Conservation (phyloP, 2,113 vertebrate species). For the Thalassarche chlororhynchos region DNA sequence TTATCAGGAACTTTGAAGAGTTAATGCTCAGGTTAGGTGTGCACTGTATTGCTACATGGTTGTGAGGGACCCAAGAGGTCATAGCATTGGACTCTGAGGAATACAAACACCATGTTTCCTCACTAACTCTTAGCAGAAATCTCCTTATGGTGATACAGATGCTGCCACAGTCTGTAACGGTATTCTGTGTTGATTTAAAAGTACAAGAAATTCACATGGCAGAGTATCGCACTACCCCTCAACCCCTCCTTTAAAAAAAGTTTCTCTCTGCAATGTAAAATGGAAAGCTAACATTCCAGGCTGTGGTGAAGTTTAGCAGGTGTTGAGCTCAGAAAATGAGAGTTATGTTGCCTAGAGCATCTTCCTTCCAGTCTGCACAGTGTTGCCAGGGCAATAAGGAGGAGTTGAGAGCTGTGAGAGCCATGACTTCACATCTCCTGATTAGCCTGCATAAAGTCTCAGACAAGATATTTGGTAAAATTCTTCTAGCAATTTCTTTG, state of each 20-base stretch:
- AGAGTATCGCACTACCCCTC: background rate
- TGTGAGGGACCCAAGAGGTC: background rate
- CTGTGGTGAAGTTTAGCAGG: background rate
- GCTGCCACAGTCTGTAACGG: background rate
- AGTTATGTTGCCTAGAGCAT: background rate
- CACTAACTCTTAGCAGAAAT: background rate
- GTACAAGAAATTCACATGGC: background rate
- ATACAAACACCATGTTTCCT: background rate
- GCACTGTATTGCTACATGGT: fast-evolving
- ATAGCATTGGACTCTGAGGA: background rate
- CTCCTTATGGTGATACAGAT: background rate
- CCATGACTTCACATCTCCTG: background rate
- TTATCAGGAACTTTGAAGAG: background rate
- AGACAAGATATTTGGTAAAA: background rate
- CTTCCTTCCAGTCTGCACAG: background rate
- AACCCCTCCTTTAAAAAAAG: background rate
- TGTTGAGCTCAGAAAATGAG: background rate
- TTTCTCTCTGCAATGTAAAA: background rate
- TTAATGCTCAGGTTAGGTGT: background rate
- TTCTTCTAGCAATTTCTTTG: background rate
- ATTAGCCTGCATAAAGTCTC: background rate
- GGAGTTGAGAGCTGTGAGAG: background rate
- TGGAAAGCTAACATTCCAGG: background rate
- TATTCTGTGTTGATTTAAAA: background rate
- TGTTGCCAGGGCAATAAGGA: background rate